Conservation (phyloP, 2,888 invertebrate species). For the Teinopalpus imperialis region DNA sequence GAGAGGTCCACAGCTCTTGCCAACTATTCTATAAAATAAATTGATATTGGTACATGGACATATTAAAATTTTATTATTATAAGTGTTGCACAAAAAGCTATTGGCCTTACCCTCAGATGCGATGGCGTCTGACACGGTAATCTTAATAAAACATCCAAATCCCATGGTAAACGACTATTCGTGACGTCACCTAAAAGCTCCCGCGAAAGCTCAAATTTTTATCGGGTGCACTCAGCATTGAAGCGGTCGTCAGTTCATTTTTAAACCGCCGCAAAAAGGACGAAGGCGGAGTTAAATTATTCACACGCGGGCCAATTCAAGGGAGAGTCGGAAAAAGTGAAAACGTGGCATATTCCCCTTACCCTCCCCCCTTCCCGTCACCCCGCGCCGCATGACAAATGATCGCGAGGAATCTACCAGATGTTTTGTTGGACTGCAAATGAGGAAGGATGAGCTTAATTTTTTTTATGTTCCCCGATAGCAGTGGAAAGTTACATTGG, state of each 20-base stretch:
- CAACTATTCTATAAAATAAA: too few relatives aligned
- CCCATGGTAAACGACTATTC: not conserved
- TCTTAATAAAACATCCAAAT: slow-evolving; percentile 5
- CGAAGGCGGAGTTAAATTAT: slow-evolving; percentile 55
- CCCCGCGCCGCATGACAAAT: slow-evolving; percentile 18
- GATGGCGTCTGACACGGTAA: not conserved
- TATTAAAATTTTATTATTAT: too few relatives aligned
- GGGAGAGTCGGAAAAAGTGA: slow-evolving; percentile 52
- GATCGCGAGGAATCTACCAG: slow-evolving; percentile 20
- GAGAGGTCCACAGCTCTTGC: too few relatives aligned
- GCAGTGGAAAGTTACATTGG: not conserved
- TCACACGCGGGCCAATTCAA: slow-evolving; percentile 50
- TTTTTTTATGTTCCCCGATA: not conserved
- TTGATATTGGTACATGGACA: too few relatives aligned
- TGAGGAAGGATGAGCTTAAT: slow-evolving; percentile 4
- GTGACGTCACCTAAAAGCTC: not conserved
- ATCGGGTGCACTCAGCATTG: slow-evolving; percentile 33
- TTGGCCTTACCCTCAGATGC: too few relatives aligned
- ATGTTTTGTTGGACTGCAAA: slow-evolving; percentile 15
- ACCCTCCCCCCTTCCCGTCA: slow-evolving; percentile 5
- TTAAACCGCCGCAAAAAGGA: slow-evolving; percentile 49
- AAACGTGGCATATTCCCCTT: slow-evolving; percentile 49
- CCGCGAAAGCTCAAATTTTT: slow-evolving; percentile 23
- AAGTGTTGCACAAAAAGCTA: too few relatives aligned
- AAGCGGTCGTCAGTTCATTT: slow-evolving; percentile 40